Percentiles rank a stretch among this genome's conserved stretches.
phyloP scores from a whole-genome alignment of 2,113 vertebrate genomes.

The Etheostoma spectabile region DNA sequence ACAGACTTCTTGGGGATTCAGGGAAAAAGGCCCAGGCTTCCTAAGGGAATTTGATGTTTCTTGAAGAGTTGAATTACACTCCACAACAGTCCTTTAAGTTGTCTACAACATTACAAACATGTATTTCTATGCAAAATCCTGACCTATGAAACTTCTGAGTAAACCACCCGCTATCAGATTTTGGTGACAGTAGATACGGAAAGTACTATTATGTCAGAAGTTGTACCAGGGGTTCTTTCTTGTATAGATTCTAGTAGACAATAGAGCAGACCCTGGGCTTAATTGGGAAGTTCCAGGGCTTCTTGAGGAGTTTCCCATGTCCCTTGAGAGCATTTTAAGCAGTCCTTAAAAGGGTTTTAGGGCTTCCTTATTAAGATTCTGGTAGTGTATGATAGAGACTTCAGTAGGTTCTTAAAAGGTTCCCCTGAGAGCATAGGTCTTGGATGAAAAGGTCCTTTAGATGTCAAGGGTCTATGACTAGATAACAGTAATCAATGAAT shows the following conservation, averaged over 20 bases:
- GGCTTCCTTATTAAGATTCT: no score
- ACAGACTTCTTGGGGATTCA: neutral
- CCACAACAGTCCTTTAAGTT: neutral
- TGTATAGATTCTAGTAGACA: no score
- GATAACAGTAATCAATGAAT: no score
- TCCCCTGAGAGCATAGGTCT: no score
- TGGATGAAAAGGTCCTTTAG: no score
- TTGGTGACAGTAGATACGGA: no score
- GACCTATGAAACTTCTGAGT: neutral
- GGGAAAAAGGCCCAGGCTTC: no score
- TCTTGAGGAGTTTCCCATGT: neutral
- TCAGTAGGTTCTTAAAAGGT: no score
- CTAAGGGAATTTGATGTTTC: neutral
- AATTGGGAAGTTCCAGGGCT: neutral
- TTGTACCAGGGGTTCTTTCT: neutral
- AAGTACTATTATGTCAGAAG: neutral
- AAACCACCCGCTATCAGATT: no score
- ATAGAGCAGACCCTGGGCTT: no score
- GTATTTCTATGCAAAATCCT: neutral
- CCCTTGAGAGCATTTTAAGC: neutral
- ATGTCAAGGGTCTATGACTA: neutral
- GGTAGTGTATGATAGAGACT: no score
- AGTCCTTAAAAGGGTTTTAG: neutral
- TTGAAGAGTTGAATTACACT: neutral
- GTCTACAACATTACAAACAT: neutral